Conservation (phyloP, 2,888 invertebrate genomes). For the Thera britannica region DNA sequence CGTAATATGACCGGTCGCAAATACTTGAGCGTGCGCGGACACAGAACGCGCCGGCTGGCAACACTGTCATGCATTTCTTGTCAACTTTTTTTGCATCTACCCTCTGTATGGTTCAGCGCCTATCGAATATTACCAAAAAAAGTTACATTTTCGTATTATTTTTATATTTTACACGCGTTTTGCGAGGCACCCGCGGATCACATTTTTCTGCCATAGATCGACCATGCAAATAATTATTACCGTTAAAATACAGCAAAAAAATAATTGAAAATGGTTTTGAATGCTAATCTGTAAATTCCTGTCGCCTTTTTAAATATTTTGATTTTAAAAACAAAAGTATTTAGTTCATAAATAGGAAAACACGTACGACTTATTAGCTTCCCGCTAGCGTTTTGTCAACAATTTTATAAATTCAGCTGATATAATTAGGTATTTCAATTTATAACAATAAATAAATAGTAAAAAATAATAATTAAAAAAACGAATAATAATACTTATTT, state of each 20-base stretch:
- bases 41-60: conserved; percentile 71
- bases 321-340: background rate
- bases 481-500: too few species aligned
- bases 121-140: conserved; percentile 74
- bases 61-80: conserved; percentile 67
- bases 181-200: conserved; percentile 50
- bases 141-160: conserved; percentile 64
- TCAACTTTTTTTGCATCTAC: conserved; percentile 64
- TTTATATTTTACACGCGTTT: conserved; percentile 58
- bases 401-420: too few species aligned
- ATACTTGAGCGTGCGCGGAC: conserved; percentile 53
- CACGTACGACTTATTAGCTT: too few species aligned
- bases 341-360: background rate
- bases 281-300: background rate
- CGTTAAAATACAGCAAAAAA: conserved; percentile 19
- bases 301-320: background rate
- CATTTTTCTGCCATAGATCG: conserved; percentile 21
- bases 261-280: conserved; percentile 2
- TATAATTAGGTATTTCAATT: too few species aligned
- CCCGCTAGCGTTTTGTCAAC: too few species aligned
- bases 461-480: too few species aligned
- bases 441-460: too few species aligned
- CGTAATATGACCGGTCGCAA: background rate
- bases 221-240: conserved; percentile 10
- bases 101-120: conserved; percentile 77